Conservation (phyloP, 1,140 invertebrate genomes). For the Eriocheir sinensis region DNA sequence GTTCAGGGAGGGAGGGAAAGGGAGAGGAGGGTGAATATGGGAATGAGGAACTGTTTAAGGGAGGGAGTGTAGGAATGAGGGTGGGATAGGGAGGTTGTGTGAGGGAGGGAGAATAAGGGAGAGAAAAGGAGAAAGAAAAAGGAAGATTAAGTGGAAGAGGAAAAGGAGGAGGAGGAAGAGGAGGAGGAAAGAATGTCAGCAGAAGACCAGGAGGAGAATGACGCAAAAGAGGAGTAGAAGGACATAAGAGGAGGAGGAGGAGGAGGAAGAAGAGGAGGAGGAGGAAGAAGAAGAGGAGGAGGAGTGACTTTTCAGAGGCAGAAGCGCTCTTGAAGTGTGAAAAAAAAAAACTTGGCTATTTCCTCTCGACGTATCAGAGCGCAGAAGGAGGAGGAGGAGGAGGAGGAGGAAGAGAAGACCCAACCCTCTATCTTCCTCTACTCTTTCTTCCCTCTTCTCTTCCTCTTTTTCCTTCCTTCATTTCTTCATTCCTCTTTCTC, state of each 20-base stretch:
- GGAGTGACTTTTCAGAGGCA: neutral
- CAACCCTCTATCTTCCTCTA: neutral
- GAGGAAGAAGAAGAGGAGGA: slow-evolving; percentile 8
- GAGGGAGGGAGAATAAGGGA: neutral
- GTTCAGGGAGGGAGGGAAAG: slow-evolving; percentile 81
- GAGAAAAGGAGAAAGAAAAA: neutral
- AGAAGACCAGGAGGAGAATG: neutral
- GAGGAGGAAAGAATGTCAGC: neutral
- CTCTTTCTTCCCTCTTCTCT: neutral
- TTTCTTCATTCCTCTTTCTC: neutral
- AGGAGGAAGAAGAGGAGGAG: slow-evolving; percentile 31
- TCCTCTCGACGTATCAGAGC: neutral
- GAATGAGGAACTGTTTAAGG: neutral
- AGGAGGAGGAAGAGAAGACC: neutral
- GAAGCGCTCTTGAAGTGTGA: neutral
- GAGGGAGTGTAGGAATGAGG: neutral
- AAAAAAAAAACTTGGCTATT: slow-evolving; percentile 19
- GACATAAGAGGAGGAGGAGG: neutral
- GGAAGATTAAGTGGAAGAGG: neutral
- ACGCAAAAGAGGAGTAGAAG: neutral
- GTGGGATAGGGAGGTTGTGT: neutral
- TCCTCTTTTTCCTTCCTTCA: neutral
- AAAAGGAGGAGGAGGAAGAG: neutral
- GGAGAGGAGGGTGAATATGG: neutral
- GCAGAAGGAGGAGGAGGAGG: neutral